Base-by-base conservation (phyloP, 2,113 vertebrate species). In the Xenopus borealis region DNA sequence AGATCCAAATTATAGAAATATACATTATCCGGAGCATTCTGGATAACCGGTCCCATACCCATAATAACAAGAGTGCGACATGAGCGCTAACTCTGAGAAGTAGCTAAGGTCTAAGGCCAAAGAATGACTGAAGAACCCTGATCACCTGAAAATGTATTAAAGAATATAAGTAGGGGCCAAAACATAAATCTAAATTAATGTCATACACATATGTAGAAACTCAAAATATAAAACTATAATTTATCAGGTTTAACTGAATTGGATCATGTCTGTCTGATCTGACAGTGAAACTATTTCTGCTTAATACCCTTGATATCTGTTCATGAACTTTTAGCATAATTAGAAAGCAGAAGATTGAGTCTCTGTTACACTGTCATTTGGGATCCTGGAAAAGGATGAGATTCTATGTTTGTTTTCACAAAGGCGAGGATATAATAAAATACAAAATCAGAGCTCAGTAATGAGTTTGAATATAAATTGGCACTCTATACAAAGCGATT, bases 331-430 rank as follows among this genome's bases (percentile, higher is more conserved):
- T n/a, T n/a, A n/a, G n/a, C n/a, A 45, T 73, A 66, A 73, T 73
- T 66, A 66, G 40, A 72, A 66, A 55, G 46, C 19, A 50, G 55
- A 10, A 58, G 52, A 73, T 59, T 66, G 52, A 20, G 61, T 72
- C 47, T 62, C n/a, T 30, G 16, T 72, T 65, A 33, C 13, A n/a
- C 4, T 45, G 30, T 73, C 19, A 66, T 66, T 58, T 27, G 6
- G 57, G 53, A 66, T 66, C 66, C 12, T 18, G 45, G 63, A 20
- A 9, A 58, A 66, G 27, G 58, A 19, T 55, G 2, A 17, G 44
- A 40, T 65, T 53, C 58, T 63, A 46, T 33, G 30, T 72, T 72
- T 72, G 17, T 72, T 64, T 65, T 23, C n/a, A 17, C 61, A 58
- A 19, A 12, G 70, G 30, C 46, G 65, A 55, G 20, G n/a, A 72